Conservation (phyloP, 2,797 vertebrate species). For the Tokudaia muenninki region DNA sequence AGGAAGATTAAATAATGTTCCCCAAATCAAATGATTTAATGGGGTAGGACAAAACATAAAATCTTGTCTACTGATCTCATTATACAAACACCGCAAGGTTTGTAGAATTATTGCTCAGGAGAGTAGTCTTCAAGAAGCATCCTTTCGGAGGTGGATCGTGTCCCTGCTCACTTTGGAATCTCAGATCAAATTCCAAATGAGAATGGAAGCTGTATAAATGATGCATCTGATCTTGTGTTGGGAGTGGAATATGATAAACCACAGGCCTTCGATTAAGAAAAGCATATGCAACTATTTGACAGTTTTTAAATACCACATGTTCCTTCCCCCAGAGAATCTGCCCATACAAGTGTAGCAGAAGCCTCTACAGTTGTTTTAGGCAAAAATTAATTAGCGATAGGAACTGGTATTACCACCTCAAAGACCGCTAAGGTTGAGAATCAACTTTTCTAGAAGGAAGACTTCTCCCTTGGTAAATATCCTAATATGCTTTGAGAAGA, state of each 20-base stretch:
- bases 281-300: conserved; percentile 62
- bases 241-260: conserved; percentile 37
- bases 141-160: background rate
- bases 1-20: background rate
- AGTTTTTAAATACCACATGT: conserved; percentile 70
- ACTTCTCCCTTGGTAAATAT: background rate
- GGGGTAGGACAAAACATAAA: background rate
- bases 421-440: background rate
- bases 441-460: background rate
- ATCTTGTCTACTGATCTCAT: background rate
- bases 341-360: conserved; percentile 10
- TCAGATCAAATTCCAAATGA: conserved; percentile 53
- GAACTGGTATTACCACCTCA: background rate
- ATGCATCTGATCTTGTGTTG: conserved; percentile 10
- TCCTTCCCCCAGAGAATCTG: conserved; percentile 60
- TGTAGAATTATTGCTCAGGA: background rate
- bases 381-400: conserved; percentile 41
- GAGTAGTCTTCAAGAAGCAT: background rate
- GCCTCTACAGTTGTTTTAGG: conserved; percentile 33
- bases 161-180: background rate
- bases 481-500: conserved; percentile 4
- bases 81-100: background rate
- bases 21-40: background rate
- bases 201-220: background rate
- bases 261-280: conserved; percentile 61